These are phyloP conservation scores for Saxicola maurus DNA, from an alignment of 2,797 vertebrate species.

Conservation along the genomic window DNA sequence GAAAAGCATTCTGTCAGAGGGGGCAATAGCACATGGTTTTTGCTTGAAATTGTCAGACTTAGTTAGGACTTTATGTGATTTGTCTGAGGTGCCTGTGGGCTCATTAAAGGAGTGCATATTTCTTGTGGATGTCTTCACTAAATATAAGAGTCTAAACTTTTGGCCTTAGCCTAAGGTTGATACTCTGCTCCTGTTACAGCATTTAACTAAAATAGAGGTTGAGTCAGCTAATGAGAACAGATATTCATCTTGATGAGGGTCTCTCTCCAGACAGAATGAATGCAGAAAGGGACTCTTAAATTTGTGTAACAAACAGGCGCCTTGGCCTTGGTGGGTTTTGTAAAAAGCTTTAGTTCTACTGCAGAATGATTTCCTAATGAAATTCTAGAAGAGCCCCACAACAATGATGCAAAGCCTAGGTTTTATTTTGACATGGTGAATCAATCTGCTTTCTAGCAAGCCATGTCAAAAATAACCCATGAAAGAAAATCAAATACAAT, in stretches of 20 bases:
- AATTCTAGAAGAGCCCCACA: background rate
- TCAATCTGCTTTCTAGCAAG: constrained; percentile 1
- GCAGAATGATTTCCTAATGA: background rate
- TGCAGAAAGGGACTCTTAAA: background rate
- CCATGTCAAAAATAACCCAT: background rate
- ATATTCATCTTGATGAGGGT: background rate
- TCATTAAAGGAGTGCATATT: background rate
- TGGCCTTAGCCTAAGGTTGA: background rate
- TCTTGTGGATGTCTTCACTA: background rate
- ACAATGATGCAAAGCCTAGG: background rate
- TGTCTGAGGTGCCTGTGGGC: background rate
- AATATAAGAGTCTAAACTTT: background rate
- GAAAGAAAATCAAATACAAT: background rate
- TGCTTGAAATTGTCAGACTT: background rate
- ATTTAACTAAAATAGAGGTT: background rate
- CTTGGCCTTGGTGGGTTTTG: background rate
- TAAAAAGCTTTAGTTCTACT: background rate
- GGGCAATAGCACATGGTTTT: accelerated
- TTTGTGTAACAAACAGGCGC: background rate
- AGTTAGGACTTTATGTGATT: background rate
- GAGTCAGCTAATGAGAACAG: background rate
- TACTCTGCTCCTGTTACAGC: background rate
- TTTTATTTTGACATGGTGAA: background rate
- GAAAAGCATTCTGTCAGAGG: background rate
- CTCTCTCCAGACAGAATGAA: background rate